Conservation (phyloP, 2,888 invertebrate genomes). For the Griposia aprilina region DNA sequence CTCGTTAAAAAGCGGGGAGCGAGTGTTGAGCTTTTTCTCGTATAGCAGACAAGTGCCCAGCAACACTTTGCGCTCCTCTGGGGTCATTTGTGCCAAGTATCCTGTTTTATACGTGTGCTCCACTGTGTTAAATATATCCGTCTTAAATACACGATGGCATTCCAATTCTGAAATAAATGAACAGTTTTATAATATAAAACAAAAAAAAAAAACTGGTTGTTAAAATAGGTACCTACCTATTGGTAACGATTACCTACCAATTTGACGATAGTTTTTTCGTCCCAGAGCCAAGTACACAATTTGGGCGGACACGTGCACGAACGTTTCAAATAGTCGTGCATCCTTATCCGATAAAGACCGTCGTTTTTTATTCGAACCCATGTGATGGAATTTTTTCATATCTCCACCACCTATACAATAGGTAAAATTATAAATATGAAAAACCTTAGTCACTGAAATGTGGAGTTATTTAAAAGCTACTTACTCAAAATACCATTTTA, state of each 20-base stretch:
- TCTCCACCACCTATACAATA: slow-evolving; percentile 84
- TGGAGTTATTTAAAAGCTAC: slow-evolving; percentile 1
- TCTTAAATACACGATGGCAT: slow-evolving; percentile 91
- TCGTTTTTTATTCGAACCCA: slow-evolving; percentile 89
- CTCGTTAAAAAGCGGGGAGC: slow-evolving; percentile 91
- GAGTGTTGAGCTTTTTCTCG: slow-evolving; percentile 90
- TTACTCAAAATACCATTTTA: too few species aligned
- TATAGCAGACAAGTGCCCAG: slow-evolving; percentile 87
- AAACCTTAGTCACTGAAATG: background rate
- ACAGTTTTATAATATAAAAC: too few species aligned
- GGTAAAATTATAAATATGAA: background rate
- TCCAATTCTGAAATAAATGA: slow-evolving; percentile 88
- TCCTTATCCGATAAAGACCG: slow-evolving; percentile 92
- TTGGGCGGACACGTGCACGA: slow-evolving; percentile 90
- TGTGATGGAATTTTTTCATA: slow-evolving; percentile 90
- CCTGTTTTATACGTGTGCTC: slow-evolving; percentile 85
- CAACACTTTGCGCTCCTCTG: slow-evolving; percentile 89
- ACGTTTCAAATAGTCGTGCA: slow-evolving; percentile 90
- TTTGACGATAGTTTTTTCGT: slow-evolving; percentile 90
- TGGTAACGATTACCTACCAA: slow-evolving; percentile 85
- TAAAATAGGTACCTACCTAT: background rate
- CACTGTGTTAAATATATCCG: slow-evolving; percentile 90
- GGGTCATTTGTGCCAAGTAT: slow-evolving; percentile 70
- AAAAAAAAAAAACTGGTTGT: background rate
- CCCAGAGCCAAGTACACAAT: slow-evolving; percentile 92